A percentile compares a stretch with the other conserved stretches of the same genome.
These are phyloP conservation scores for Polyploca ridens DNA, from an alignment of 2,888 invertebrate genomes.

Conservation along the genomic window DNA sequence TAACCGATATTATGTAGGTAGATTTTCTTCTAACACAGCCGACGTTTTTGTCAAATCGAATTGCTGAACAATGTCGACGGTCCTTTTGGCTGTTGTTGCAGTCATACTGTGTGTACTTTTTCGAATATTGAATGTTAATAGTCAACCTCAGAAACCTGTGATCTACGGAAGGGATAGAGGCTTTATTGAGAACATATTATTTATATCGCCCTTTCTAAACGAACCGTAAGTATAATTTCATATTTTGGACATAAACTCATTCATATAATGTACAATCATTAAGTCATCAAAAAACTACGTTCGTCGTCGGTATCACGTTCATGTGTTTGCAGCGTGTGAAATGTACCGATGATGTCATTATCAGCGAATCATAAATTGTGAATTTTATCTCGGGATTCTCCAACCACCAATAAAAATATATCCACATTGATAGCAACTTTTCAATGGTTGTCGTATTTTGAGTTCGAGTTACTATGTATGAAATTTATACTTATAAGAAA, in stretches of 20 bases:
- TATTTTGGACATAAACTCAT: constrained; percentile 18
- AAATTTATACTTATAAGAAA: no score
- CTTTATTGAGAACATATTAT: constrained; percentile 91
- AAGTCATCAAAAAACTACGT: not conserved
- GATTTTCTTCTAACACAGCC: constrained; percentile 39
- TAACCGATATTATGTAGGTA: constrained; percentile 72
- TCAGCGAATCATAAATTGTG: constrained; percentile 29
- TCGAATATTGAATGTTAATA: constrained; percentile 93
- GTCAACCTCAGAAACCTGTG: constrained; percentile 91
- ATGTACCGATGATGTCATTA: constrained; percentile 64
- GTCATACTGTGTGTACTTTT: constrained; percentile 93
- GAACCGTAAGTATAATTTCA: constrained; percentile 90
- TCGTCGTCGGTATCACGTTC: constrained; percentile 9
- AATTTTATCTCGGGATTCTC: constrained; percentile 20
- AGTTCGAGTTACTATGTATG: no score
- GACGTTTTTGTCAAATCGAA: constrained; percentile 31
- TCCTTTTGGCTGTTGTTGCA: constrained; percentile 91
- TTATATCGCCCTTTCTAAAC: constrained; percentile 90
- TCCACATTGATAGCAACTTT: not conserved
- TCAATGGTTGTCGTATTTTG: not conserved
- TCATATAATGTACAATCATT: constrained; percentile 6
- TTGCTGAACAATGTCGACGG: constrained; percentile 88
- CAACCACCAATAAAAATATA: constrained; percentile 14
- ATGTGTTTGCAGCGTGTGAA: constrained; percentile 18
- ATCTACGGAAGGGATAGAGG: constrained; percentile 90